phyloP scores from a whole-genome alignment of 2,113 vertebrate species.

The Morone saxatilis region DNA sequence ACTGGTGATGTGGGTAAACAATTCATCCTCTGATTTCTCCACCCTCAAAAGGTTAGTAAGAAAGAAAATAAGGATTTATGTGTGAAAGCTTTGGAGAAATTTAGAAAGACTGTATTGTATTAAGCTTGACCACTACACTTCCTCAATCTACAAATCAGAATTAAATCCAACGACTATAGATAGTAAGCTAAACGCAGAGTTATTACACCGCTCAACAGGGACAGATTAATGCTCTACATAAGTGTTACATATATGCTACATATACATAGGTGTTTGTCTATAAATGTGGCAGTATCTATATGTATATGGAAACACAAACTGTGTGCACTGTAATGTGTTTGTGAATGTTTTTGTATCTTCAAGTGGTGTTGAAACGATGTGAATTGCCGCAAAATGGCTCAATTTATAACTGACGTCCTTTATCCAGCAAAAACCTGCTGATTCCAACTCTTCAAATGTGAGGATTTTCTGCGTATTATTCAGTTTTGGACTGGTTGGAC shows the following conservation, averaged over 20 bases:
- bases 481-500: background rate
- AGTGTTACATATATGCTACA: background rate
- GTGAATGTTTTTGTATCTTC: background rate
- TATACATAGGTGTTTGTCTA: background rate
- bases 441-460: background rate
- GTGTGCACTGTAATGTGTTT: background rate
- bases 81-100: background rate
- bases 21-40: conserved; percentile 40
- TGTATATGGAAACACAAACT: background rate
- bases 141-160: no score
- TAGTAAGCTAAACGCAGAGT: background rate
- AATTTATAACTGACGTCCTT: background rate
- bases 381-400: background rate
- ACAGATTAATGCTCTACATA: no score
- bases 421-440: background rate
- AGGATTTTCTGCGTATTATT: background rate
- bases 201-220: background rate
- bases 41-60: background rate
- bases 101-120: background rate
- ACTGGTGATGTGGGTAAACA: conserved; percentile 46
- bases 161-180: no score
- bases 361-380: background rate
- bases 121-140: background rate
- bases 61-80: conserved; percentile 1
- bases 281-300: background rate